Evolutionary conservation across 2,113 vertebrate genomes (phyloP).

Genomic region (Notothenia coriiceps): DNA sequence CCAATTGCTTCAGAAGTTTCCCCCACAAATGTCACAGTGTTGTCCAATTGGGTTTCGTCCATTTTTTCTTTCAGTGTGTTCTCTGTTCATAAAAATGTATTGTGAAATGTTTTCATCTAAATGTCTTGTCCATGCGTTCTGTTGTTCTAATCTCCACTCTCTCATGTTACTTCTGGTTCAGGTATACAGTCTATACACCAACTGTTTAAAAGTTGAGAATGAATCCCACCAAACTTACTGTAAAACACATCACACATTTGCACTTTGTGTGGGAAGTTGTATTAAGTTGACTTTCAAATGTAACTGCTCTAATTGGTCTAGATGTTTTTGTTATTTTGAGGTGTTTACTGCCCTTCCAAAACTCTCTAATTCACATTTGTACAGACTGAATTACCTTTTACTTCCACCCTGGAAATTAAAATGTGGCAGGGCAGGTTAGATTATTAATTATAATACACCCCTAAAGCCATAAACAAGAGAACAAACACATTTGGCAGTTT

Average conservation of each 20-base stretch:
- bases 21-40: too few species aligned
- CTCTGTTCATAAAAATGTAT: too few species aligned
- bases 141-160: too few species aligned
- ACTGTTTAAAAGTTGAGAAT: neutral
- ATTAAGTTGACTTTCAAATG: neutral
- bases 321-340: neutral
- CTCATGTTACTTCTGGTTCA: too few species aligned
- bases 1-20: too few species aligned
- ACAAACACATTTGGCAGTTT: neutral
- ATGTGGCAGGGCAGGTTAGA: neutral
- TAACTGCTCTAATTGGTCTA: neutral
- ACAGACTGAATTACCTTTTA: neutral
- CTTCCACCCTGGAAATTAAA: neutral
- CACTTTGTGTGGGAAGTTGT: neutral
- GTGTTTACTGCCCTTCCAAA: neutral
- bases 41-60: too few species aligned
- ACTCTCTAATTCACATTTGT: neutral
- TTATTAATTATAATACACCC: neutral
- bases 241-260: conserved; percentile 1
- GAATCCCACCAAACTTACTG: conserved; percentile 3
- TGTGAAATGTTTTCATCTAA: too few species aligned
- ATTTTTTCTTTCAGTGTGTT: too few species aligned
- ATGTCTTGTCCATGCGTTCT: too few species aligned
- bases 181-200: too few species aligned
- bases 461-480: neutral